Base-by-base conservation (phyloP, 2,797 vertebrate genomes). In the Eleutherodactylus coqui region DNA sequence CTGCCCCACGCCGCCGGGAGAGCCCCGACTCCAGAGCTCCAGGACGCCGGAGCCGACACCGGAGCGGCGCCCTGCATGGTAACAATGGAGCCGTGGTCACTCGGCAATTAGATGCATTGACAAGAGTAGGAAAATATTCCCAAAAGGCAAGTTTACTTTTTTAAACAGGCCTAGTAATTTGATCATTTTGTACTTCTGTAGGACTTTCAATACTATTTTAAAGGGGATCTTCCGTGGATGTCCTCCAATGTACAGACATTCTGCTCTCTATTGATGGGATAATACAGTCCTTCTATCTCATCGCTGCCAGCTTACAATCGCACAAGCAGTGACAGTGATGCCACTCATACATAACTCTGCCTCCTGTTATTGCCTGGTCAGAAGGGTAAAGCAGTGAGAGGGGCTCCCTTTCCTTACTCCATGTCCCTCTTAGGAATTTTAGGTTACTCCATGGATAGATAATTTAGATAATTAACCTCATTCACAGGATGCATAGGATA, bases 401-500 rank as follows among this genome's bases (percentile, higher is more conserved):
- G 62, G 29, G 6, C 16, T 19, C 2, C 62, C 16, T 7, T 9
- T 64, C 32, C 16, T 34, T 5, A 34, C 11, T 16, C 29, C 16
- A 17, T 34, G 4, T 34, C 62, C n/a, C n/a, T n/a, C n/a, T n/a
- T n/a, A n/a, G n/a, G n/a, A n/a, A n/a, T n/a, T n/a, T n/a, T n/a
- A n/a, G n/a, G n/a, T n/a, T n/a, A n/a, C n/a, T n/a, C n/a, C 8
- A 70, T 24, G 9, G 47, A 3, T 47, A 64, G 1, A 43, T 43
- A 38, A 78, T 58, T 2, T 60, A 27, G 38, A 38, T 58, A 38
- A 38, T 41, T 38, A 11, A 13, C 27, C 16, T 51, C n/a, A 72
- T 73, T 75, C 77, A 21, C 43, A 1, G 21, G 32, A 70, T 32
- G 79, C 38, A 79, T 43, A 1, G 4, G 83, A 84, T 83, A 24